These are phyloP conservation scores for Umimayanthus chanpuru DNA, from an alignment of 92 coral and sea anemone genomes.

Conservation along the genomic window DNA sequence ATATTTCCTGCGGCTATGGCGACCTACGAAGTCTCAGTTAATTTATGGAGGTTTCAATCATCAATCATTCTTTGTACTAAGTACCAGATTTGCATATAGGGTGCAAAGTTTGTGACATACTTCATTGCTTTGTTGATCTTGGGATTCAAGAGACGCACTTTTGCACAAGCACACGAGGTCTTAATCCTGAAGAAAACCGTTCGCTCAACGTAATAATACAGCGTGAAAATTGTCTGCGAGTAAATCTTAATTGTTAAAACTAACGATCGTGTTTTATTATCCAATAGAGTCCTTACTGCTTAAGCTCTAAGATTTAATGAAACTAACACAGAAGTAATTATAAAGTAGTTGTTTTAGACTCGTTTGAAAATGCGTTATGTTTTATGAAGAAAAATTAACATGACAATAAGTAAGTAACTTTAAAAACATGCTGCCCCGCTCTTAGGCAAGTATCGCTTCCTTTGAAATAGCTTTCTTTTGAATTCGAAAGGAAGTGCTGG, in stretches of 20 bases:
- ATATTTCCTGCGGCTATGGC: conserved; percentile 19
- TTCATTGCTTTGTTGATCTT: conserved; percentile 37
- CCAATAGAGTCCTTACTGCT: conserved; percentile 2
- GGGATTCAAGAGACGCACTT: not conserved
- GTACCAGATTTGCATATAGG: conserved; percentile 22
- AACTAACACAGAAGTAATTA: conserved; percentile 22
- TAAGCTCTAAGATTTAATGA: conserved; percentile 16
- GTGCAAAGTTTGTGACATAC: conserved; percentile 21
- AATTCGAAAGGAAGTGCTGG: conserved; percentile 36
- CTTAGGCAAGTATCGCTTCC: conserved; percentile 40
- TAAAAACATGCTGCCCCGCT: conserved; percentile 20
- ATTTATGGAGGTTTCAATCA: conserved; percentile 40
- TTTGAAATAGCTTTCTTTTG: conserved; percentile 21
- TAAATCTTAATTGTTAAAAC: conserved; percentile 27
- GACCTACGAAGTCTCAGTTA: conserved; percentile 2
- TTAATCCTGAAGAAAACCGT: conserved; percentile 5
- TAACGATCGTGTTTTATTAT: conserved; percentile 23
- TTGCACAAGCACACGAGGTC: not conserved
- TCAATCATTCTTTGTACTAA: conserved; percentile 28
- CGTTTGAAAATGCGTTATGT: conserved; percentile 33
- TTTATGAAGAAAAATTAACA: conserved; percentile 29
- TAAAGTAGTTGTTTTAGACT: conserved; percentile 2
- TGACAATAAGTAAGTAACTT: conserved; percentile 8
- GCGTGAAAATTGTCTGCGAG: not conserved
- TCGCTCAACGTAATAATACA: not conserved